Conservation (phyloP, 2,797 vertebrate species). For the Melanotaenia trifasciata region DNA sequence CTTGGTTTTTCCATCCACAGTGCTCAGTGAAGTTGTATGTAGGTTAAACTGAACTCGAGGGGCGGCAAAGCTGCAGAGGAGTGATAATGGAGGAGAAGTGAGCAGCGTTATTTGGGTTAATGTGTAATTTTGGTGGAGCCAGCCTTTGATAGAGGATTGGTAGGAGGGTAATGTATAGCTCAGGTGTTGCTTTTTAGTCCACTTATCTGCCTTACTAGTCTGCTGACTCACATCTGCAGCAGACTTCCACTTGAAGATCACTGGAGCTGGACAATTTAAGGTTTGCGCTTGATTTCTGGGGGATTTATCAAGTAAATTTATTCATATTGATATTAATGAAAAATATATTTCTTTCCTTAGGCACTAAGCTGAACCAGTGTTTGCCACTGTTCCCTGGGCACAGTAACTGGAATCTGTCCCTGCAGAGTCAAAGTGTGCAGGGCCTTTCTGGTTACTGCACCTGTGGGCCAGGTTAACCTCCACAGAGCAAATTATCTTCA, state of each 20-base stretch:
- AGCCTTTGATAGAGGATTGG: slow-evolving; percentile 42
- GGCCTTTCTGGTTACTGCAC: slow-evolving; percentile 81
- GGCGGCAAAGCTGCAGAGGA: slow-evolving; percentile 12
- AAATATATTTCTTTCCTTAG: slow-evolving; percentile 21
- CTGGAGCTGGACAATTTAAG: slow-evolving; percentile 29
- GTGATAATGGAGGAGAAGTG: slow-evolving; percentile 26
- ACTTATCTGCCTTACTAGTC: slow-evolving; percentile 29
- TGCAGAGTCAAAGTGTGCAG: slow-evolving; percentile 75
- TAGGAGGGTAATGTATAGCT: slow-evolving; percentile 68
- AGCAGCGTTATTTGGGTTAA: slow-evolving; percentile 67
- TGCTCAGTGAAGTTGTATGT: background rate
- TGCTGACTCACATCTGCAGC: slow-evolving; percentile 18
- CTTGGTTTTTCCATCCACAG: background rate
- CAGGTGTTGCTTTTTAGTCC: slow-evolving; percentile 49
- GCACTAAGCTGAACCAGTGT: background rate
- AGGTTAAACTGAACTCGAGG: slow-evolving; percentile 8
- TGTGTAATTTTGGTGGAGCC: slow-evolving; percentile 78
- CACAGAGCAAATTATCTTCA: slow-evolving; percentile 2
- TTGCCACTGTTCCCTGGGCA: slow-evolving; percentile 66
- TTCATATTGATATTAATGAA: background rate
- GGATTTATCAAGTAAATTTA: background rate
- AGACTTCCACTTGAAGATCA: slow-evolving; percentile 25
- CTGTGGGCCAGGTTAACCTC: slow-evolving; percentile 63
- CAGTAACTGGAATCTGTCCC: slow-evolving; percentile 87
- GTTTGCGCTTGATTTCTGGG: slow-evolving; percentile 36